Evolutionary conservation across 2,113 vertebrate genomes (phyloP).

Genomic region (Motacilla tschutschensis): DNA sequence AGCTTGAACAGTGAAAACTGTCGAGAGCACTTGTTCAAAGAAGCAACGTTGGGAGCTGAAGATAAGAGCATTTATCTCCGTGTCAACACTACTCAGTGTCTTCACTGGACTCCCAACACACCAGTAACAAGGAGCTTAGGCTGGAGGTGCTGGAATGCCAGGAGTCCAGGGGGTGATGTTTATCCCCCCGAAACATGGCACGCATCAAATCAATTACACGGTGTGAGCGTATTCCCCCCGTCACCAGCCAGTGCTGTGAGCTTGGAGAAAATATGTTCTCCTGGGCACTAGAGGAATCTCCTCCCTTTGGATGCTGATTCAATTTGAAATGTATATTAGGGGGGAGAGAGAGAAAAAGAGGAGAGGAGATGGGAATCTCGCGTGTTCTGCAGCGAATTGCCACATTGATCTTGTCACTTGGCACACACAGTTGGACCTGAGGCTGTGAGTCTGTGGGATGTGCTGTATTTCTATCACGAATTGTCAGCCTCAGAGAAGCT

Average conservation of each 20-base stretch:
- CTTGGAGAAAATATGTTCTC: not conserved
- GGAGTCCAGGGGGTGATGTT: not conserved
- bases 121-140: slow-evolving; percentile 3
- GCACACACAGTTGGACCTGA: not conserved
- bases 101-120: not conserved
- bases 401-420: slow-evolving; percentile 17
- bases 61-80: slow-evolving; percentile 45
- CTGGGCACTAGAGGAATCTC: not conserved
- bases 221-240: accelerated
- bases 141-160: not conserved
- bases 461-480: slow-evolving; percentile 11
- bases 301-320: slow-evolving; percentile 33
- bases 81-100: slow-evolving; percentile 9
- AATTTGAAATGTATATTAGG: slow-evolving; percentile 18
- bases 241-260: not conserved
- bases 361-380: not conserved
- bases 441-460: slow-evolving; percentile 5
- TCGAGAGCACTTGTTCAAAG: not conserved
- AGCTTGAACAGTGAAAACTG: not conserved
- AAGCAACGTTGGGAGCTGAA: not conserved
- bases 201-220: slow-evolving; percentile 11
- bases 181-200: not conserved
- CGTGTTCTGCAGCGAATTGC: slow-evolving; percentile 23
- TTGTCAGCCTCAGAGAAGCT: not conserved
- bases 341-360: not conserved